A percentile compares a stretch with the other conserved stretches of the same genome.
Conservation (phyloP, 2,888 invertebrate genomes). For the Dioctria linearis region DNA sequence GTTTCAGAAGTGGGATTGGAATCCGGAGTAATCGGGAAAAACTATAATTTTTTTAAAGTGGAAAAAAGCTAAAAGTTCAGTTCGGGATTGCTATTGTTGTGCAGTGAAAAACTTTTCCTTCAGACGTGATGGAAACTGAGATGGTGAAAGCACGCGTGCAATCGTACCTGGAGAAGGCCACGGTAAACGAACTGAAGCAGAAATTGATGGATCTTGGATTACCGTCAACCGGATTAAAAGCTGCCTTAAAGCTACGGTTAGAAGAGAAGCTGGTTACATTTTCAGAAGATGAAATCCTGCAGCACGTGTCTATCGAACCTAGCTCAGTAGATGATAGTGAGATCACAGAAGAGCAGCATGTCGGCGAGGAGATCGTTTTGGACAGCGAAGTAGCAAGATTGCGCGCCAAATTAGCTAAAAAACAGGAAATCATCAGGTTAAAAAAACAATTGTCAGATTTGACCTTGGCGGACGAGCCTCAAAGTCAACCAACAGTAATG, state of each 20-base stretch:
- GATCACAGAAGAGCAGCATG: no score
- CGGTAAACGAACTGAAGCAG: not conserved
- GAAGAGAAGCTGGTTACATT: not conserved
- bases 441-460: not conserved
- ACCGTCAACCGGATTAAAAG: conserved; percentile 6
- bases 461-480: not conserved
- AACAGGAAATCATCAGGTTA: no score
- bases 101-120: conserved; percentile 7
- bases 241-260: conserved; percentile 15
- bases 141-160: conserved; percentile 17
- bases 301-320: not conserved
- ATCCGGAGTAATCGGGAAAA: conserved; percentile 28
- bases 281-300: not conserved
- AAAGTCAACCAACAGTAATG: not conserved
- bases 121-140: conserved; percentile 4
- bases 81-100: conserved; percentile 1
- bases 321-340: not conserved
- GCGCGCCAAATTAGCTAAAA: no score
- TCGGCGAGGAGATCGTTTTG: no score
- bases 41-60: not conserved
- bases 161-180: conserved; percentile 32
- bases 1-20: not conserved
- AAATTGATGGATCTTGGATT: conserved; percentile 18
- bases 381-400: no score
- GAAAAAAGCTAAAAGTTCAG: conserved; percentile 24